Conservation (phyloP, 2,888 invertebrate genomes). For the Notocelia uddmanniana region DNA sequence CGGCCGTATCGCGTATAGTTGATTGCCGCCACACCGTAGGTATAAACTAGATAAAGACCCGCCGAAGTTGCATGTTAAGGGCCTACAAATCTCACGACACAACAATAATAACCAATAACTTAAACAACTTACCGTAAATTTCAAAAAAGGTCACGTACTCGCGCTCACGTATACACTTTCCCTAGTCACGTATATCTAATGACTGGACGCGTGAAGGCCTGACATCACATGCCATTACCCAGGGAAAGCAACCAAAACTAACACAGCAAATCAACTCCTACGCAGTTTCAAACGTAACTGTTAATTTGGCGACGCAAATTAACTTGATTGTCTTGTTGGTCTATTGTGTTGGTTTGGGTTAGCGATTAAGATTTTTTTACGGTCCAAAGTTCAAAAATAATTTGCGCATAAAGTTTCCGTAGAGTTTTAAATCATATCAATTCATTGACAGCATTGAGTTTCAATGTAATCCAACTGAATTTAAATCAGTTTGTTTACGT, state of each 20-base stretch:
- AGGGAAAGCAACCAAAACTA: conserved; percentile 33
- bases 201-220: conserved; percentile 23
- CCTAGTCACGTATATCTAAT: conserved; percentile 36
- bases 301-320: conserved; percentile 18
- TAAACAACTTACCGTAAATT: neutral
- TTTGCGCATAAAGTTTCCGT: too few species aligned
- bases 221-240: conserved; percentile 26
- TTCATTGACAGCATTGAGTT: too few species aligned
- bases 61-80: too few species aligned
- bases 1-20: too few species aligned
- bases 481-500: too few species aligned
- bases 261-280: conserved; percentile 20
- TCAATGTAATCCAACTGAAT: too few species aligned
- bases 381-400: neutral
- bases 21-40: too few species aligned
- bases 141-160: conserved; percentile 10
- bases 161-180: conserved; percentile 31
- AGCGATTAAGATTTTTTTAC: neutral
- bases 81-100: too few species aligned
- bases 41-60: too few species aligned
- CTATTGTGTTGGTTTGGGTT: neutral
- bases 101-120: neutral
- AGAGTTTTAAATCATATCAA: too few species aligned
- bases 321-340: conserved; percentile 5
- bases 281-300: conserved; percentile 14